These are phyloP conservation scores for Astatotilapia flaviijosephi DNA, from an alignment of 2,113 vertebrate species.

Conservation along the genomic window DNA sequence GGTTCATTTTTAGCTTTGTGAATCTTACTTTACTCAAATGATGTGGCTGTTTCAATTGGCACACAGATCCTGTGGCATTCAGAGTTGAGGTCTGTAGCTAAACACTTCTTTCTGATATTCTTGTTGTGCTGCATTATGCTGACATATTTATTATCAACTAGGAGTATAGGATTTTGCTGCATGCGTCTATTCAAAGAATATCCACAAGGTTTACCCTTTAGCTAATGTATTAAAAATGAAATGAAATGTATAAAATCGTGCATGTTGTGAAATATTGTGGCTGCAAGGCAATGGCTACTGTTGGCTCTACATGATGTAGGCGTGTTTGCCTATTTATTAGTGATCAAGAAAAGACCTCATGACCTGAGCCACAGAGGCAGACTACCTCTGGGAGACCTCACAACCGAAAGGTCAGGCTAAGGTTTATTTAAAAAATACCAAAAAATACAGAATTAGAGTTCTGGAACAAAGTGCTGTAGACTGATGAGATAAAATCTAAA, in stretches of 20 bases:
- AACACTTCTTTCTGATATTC: background rate
- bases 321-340: background rate
- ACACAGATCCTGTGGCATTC: background rate
- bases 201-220: background rate
- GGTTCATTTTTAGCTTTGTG: background rate
- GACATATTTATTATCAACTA: background rate
- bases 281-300: background rate
- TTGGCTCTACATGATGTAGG: background rate
- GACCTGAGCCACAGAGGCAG: background rate
- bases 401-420: background rate
- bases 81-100: background rate
- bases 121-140: background rate
- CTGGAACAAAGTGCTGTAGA: background rate
- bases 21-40: background rate
- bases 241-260: background rate
- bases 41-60: background rate
- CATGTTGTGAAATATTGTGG: background rate
- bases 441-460: background rate
- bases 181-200: background rate
- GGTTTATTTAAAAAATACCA: background rate
- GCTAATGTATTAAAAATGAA: background rate
- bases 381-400: background rate
- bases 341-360: background rate
- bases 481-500: background rate
- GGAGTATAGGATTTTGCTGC: background rate